Evolutionary conservation across 2,113 vertebrate species (phyloP).

Genomic region (Pedionomus torquatus): DNA sequence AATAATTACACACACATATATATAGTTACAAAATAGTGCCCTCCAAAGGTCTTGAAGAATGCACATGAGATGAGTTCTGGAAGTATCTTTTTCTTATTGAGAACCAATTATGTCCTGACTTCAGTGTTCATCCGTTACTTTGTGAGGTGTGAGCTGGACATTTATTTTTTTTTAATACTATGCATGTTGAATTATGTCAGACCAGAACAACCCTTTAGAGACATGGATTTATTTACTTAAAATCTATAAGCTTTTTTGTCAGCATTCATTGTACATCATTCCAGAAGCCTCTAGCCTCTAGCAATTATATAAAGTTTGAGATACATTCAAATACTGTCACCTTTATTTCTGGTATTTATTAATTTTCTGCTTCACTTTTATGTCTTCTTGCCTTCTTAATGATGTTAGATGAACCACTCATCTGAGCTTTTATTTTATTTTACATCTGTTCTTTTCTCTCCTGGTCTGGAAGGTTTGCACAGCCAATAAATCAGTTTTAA

Average conservation of each 20-base stretch:
- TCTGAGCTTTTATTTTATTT: not conserved
- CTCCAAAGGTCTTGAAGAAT: not conserved
- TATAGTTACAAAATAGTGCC: not conserved
- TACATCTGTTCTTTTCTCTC: not conserved
- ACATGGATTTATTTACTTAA: conserved; percentile 1
- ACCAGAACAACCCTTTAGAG: not conserved
- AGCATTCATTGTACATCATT: not conserved
- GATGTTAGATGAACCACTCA: not conserved
- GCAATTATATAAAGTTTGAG: not conserved
- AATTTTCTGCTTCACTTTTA: not conserved
- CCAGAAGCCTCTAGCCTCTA: not conserved
- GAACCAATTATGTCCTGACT: not conserved
- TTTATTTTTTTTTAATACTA: not conserved
- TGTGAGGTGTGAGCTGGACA: not conserved
- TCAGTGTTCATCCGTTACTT: not conserved
- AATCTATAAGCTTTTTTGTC: not conserved
- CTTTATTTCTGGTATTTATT: not conserved
- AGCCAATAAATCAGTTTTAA: not conserved
- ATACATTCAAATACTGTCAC: not conserved
- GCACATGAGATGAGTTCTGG: not conserved
- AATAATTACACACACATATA: not conserved
- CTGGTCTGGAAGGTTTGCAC: not conserved
- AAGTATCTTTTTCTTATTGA: not conserved
- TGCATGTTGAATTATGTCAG: not conserved
- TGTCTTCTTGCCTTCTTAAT: not conserved